Evolutionary conservation across 1,140 invertebrate genomes (phyloP), one percentile per base, ranked within the genome.

Genomic region (Listronotus bonariensis): DNA sequence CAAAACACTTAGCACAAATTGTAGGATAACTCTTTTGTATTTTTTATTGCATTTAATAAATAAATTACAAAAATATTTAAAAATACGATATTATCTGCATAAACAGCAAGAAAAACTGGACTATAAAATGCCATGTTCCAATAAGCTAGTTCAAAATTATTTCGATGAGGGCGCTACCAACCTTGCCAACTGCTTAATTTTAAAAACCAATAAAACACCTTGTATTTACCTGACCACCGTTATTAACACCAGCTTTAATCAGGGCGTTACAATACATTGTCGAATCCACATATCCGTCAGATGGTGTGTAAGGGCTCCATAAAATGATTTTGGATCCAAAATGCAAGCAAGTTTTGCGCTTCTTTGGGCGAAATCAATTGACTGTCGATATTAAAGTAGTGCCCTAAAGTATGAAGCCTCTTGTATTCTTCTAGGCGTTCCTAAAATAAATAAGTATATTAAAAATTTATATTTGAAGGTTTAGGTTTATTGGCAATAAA

Each of bases 251-350:
- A 26, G 82, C 86, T 79, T 87, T 86, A 0, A 86, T 85, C 3
- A 96, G 80, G 0, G 92, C 88, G 8, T 84, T 83, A 70, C 92
- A 91, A 18, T 92, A 84, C 81, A 90, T 90, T 0, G 88, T 83
- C 0, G 93, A 92, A 78, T 96, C 93, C 42, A 92, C 84, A 10
- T 86, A 86, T 0, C 93, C 93, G 80, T 95, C 93, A 15, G 84
- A 84, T 0, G 92, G 89, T n/a, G 86, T 87, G 73, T 91, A 92
- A 1, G 79, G 0, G 90, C 88, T 66, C 90, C 92, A 70, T 85
- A 81, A 65, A 96, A 86, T 5, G 86, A 82, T 9, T 84, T 83
- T 0, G 86, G 86, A 72, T 95, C 87, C 45, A 96, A 78, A 0
- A 95, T 80, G 0, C 92, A 92, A 72, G 92, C 92, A n/a, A 91